Evolutionary conservation across 2,797 vertebrate species (phyloP), one percentile per base, ranked within the genome.

Genomic region (Tolypeutes matacus): DNA sequence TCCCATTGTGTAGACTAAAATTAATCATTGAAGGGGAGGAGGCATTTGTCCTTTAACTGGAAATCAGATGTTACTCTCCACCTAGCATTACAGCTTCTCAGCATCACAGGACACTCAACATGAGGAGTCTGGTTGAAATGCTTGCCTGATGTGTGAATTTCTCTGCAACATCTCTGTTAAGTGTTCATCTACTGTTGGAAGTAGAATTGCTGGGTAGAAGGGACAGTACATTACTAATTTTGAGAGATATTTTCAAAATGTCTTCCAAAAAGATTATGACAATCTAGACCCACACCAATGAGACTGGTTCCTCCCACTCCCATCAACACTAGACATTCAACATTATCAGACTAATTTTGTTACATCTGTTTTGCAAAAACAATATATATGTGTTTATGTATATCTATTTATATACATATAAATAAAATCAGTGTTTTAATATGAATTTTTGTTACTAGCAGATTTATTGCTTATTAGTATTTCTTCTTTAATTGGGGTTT

Each of bases 281-380:
- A 70, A 90, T n/a, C 51, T 34, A 46, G 51, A 27, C 9, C 65
- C n/a, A 10, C 29, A 49, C 31, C 29, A 36, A 5, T 70, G 25
- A 87, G 27, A n/a, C 39, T 65, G 8, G 31, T 39, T 14, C 65
- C 82, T 81, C 56, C 36, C 21, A 86, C 46, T 70, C 82, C 84
- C 18, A 51, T 72, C 10, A 86, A 34, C 27, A 36, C 53, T 21
- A 93, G 39, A 77, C 29, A 83, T 67, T 11, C 9, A 21, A 53
- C 3, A 56, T 89, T 73, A 78, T n/a, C 25, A 49, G 34, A 92
- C 67, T 83, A 76, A 65, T 42, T 84, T 90, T 90, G 62, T 77
- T 46, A 91, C 87, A 67, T 93, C 11, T 90, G 25, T 85, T 49
- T 62, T 95, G 31, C 23, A 76, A 81, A 76, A 36, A 53, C 34